Base-by-base conservation (phyloP, 1,140 invertebrate genomes). In the Gyrodactylus salaris region DNA sequence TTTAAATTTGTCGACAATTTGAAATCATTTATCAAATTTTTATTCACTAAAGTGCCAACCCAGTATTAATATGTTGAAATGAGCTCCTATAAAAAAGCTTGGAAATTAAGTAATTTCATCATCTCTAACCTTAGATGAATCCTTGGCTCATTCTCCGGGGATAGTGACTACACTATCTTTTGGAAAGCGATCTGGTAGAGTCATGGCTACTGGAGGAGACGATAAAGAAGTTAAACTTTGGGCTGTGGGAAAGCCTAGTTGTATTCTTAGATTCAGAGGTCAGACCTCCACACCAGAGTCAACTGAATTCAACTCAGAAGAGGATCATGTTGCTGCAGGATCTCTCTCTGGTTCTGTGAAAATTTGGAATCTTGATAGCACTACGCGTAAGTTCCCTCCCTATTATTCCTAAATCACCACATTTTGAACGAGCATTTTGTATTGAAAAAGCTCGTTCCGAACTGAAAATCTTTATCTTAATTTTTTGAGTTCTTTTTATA, bases 171-270 rank as follows among this genome's bases (percentile, higher is more conserved):
- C 89, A 78, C 81, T 92, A 76, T 87, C 89, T 24, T 83, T 94
- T 79, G 90, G 91, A 69, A 86, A 87, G 77, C 92, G 91, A 80
- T 91, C 89, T 25, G 88, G 88, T 27, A 82, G 88, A 76, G 91
- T 96, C 70, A 85, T 96, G 79, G 92, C 90, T 69, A 95, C 91
- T 76, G 92, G 91, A 71, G 91, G 92, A 76, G 89, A 92, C 80
- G 93, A 96, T 82, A 89, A 90, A 80, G 94, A 93, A 83, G 91
- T 96, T 69, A 97, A 97, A 79, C 80, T 96, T 75, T 97, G 91
- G 91, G 90, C 90, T 1, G 87, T 95, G 75, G 91, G 91, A 23
- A 90, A 93, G 78, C 86, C 88, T 76, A 89, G 88, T 78, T 94
- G 90, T 82, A 89, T 97, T 78, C 89, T 96, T 89, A 91, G 88